Conservation (phyloP, 2,797 vertebrate genomes). For the Petrocephalus sullivani region DNA sequence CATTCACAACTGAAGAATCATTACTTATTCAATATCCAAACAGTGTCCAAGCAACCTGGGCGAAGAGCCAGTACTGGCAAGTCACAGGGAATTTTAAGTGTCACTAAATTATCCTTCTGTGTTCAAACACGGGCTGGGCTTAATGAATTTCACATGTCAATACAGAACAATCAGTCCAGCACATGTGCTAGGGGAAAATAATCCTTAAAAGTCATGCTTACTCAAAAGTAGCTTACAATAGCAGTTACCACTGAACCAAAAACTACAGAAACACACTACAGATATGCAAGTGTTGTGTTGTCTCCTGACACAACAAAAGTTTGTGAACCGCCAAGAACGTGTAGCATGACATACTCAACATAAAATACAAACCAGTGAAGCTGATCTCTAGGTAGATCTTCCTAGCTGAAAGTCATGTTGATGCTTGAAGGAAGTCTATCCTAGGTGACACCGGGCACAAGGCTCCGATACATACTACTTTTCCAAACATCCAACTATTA, state of each 20-base stretch:
- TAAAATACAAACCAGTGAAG: conserved; percentile 27
- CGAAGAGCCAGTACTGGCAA: neutral
- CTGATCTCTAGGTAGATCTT: conserved; percentile 35
- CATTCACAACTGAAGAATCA: neutral
- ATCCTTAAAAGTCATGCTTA: neutral
- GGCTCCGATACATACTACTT: too few relatives aligned
- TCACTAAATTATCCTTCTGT: neutral
- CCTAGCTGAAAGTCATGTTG: conserved; percentile 16
- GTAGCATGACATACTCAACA: neutral
- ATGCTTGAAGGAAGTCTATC: neutral
- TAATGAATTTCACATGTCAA: neutral
- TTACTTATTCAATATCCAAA: neutral
- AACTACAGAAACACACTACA: neutral
- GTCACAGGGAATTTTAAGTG: neutral
- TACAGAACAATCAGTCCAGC: neutral
- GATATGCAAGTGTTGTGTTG: neutral
- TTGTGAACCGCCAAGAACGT: neutral
- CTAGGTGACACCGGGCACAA: neutral
- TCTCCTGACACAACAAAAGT: neutral
- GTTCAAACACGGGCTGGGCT: neutral
- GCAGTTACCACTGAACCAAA: neutral
- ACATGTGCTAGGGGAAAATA: neutral
- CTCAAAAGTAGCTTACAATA: neutral
- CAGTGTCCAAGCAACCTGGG: neutral
- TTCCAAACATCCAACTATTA: too few relatives aligned